These are phyloP conservation scores for Oreortyx pictus DNA, from an alignment of 2,797 vertebrate species.

Conservation along the genomic window DNA sequence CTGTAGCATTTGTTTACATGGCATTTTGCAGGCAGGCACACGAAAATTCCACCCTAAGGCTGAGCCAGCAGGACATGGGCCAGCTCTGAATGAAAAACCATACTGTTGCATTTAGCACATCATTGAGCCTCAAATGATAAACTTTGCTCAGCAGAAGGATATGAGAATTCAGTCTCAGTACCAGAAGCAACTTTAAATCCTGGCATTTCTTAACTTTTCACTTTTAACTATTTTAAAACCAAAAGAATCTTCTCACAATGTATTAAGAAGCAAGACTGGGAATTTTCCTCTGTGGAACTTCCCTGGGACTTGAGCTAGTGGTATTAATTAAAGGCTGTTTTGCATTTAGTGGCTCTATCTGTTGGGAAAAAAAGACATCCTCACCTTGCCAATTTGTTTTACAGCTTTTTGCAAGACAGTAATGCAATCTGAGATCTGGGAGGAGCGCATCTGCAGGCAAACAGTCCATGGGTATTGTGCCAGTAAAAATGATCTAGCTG, in stretches of 20 bases:
- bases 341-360: background rate
- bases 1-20: conserved; percentile 38
- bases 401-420: background rate
- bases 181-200: background rate
- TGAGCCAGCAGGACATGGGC: conserved; percentile 9
- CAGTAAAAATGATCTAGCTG: background rate
- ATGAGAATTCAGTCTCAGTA: background rate
- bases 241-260: background rate
- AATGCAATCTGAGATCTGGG: background rate
- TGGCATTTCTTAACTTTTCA: background rate
- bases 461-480: background rate
- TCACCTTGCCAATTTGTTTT: background rate
- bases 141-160: background rate
- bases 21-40: conserved; percentile 45
- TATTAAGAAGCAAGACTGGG: background rate
- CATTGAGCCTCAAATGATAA: conserved; percentile 35
- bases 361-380: background rate
- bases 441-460: background rate
- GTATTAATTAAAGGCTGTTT: background rate
- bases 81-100: conserved; percentile 59
- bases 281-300: background rate
- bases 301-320: background rate
- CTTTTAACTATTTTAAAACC: background rate
- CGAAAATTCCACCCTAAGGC: conserved; percentile 16
- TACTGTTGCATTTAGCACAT: conserved; percentile 52